Base-by-base conservation (phyloP, 2,113 vertebrate species). In the Nasalis larvatus region DNA sequence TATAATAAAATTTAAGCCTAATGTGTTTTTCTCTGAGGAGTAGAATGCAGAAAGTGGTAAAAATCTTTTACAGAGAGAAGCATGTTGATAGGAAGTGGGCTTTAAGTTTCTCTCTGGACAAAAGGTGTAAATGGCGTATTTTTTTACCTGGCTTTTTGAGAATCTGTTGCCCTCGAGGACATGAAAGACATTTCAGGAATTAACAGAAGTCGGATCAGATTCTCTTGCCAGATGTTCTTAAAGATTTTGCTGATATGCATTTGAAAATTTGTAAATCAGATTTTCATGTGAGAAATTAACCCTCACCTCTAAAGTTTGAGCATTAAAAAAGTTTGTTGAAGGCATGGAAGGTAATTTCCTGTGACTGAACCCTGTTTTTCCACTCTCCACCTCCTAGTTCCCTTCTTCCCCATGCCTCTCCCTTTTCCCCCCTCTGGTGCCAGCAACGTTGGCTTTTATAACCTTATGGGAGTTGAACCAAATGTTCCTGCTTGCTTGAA, bases 371-470 rank as follows among this genome's bases (percentile, higher is more conserved):
- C 58, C 45, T 54, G 32, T 86, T 94, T 93, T 71, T 77, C 47
- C 63, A 58, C 49, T 49, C 63, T 93, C 89, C 17, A 76, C 77
- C 86, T 73, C 82, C 20, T 0, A 27, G 30, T 83, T 94, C 88
- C 47, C 77, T 71, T 94, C 37, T 92, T 77, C 17, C 45, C 32
- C 35, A 18, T 42, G 54, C 69, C 63, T 66, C 56, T 60, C 54
- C 69, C 37, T 5, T 16, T 20, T 20, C 17, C 7, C 40, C 68
- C 4, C 13, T 83, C 45, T 25, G 17, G 35, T 94, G 84, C 87
- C 91, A 94, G 86, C 74, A 86, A 21, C 56, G n/a, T 40, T 95
- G 90, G 90, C 78, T 96, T 95, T 98, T 97, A 96, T 97, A 94
- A 92, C 92, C 95, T 86, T 83, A 68, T 83, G 84, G 80, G 89